Base-by-base conservation (phyloP, 1,140 invertebrate genomes). In the Tribolium castaneum region DNA sequence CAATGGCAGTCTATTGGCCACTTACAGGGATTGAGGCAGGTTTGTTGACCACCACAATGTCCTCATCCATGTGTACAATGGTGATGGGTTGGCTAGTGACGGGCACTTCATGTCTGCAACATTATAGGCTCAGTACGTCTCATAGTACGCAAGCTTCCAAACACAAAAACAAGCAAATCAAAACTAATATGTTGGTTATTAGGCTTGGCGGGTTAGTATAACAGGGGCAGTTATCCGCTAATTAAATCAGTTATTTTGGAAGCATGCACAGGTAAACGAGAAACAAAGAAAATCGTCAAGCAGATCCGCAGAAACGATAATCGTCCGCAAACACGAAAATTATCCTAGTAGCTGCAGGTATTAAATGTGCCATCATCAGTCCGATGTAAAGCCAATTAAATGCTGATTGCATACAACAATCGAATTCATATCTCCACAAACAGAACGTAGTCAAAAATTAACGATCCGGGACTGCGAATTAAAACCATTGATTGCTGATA, bases 31-130 rank as follows among this genome's bases (percentile, higher is more conserved):
- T 98, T 88, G 98, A 99, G 86, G 98, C 95, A 84, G 99, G 98
- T 93, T 99, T 99, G 92, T 99, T 98, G 87, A 99, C 95, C 87
- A 99, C 98, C 88, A 99, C 93, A 90, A 99, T 92, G 90, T 99
- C 96, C 88, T 98, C 96, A 91, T 97, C 96, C 91, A 98, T 96
- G 90, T 96, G 94, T 87, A 99, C 94, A 88, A 99, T 94, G 88
- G 95, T 94, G 90, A 99, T 96, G 86, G 94, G 93, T 90, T 95
- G 93, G 88, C 93, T 95, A 88, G 95, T 95, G 88, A 98, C 97
- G 86, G 97, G 97, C 89, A 98, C 95, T 93, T 99, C 97, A 92
- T 99, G 97, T 93, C 97, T 98, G 92, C 85, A 95, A 95, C 83
- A 84, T 81, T 82, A 84, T 75, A 80, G 30, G 51, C 49, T 76